A percentile compares a stretch with the other conserved stretches of the same genome.
Conservation (phyloP, 2,888 invertebrate species). For the Cheilosia scutellata region DNA sequence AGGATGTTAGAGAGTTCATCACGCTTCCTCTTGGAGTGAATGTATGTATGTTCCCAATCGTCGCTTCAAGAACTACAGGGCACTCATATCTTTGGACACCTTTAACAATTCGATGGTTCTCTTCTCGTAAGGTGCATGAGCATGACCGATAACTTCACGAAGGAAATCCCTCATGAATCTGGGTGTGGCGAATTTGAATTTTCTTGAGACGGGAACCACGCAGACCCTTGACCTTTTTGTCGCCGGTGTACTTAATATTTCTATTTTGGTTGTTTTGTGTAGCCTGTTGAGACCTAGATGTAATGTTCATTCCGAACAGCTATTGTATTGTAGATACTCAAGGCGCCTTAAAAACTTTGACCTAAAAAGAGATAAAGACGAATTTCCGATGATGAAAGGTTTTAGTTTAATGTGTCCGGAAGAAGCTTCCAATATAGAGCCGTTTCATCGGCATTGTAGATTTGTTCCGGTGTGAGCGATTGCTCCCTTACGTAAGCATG, state of each 20-base stretch:
- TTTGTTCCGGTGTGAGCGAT: no score
- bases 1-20: conserved; percentile 98
- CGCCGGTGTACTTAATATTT: conserved; percentile 90
- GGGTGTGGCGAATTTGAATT: conserved; percentile 95
- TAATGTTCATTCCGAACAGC: conserved; percentile 92
- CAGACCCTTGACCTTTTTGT: conserved; percentile 89
- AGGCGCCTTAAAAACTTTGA: no score
- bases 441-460: no score
- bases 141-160: conserved; percentile 98
- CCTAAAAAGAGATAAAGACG: no score
- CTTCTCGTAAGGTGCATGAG: conserved; percentile 99
- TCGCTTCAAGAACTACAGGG: conserved; percentile 98
- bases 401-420: no score
- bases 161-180: conserved; percentile 98
- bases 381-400: no score
- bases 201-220: conserved; percentile 96
- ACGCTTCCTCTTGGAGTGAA: conserved; percentile 99
- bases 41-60: conserved; percentile 98
- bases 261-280: conserved; percentile 96
- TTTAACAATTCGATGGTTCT: conserved; percentile 99
- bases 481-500: no score
- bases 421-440: no score
- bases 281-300: conserved; percentile 96
- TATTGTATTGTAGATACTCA: no score
- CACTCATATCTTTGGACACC: conserved; percentile 99